Percentiles rank a stretch among this genome's conserved stretches.
These are phyloP conservation scores for Macroramphosus scolopax DNA, from an alignment of 2,797 vertebrate genomes.

Conservation along the genomic window DNA sequence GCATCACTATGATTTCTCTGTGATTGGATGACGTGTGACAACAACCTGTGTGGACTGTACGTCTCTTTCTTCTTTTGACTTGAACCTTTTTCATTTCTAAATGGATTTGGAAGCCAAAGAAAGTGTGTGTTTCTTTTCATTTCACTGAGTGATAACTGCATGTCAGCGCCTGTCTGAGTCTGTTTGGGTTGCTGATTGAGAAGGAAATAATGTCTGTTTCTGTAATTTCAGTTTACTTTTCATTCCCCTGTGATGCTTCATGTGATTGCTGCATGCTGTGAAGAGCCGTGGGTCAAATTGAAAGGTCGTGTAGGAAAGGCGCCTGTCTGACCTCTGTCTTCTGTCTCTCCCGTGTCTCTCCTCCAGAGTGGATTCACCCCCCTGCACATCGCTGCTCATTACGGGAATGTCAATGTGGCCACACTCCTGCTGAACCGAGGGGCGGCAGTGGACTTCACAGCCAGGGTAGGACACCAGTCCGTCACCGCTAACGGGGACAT, in stretches of 20 bases:
- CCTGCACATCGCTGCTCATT: conserved; percentile 96
- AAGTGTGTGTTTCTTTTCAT: conserved; percentile 2
- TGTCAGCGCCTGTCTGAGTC: conserved; percentile 34
- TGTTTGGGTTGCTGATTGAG: conserved; percentile 4
- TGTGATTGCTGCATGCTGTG: conserved; percentile 77
- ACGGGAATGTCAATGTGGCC: conserved; percentile 96
- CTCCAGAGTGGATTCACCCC: conserved; percentile 96
- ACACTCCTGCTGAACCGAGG: conserved; percentile 95
- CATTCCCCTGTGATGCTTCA: conserved; percentile 58
- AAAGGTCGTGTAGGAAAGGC: too few relatives aligned
- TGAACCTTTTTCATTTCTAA: conserved; percentile 8
- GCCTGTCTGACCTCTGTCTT: conserved; percentile 19
- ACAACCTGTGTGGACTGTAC: conserved; percentile 43
- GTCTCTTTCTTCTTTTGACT: conserved; percentile 27
- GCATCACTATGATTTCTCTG: conserved; percentile 35
- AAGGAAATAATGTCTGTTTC: neutral
- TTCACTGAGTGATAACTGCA: conserved; percentile 49
- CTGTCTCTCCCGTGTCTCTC: conserved; percentile 47
- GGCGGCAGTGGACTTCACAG: conserved; percentile 95
- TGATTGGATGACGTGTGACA: conserved; percentile 10
- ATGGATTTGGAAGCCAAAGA: neutral
- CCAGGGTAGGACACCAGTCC: conserved; percentile 78
- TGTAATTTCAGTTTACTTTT: conserved; percentile 34
- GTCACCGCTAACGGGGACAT: too few relatives aligned
- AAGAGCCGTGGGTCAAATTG: too few relatives aligned